Base-by-base conservation (phyloP, 1,140 invertebrate genomes). In the Helicoverpa armigera region DNA sequence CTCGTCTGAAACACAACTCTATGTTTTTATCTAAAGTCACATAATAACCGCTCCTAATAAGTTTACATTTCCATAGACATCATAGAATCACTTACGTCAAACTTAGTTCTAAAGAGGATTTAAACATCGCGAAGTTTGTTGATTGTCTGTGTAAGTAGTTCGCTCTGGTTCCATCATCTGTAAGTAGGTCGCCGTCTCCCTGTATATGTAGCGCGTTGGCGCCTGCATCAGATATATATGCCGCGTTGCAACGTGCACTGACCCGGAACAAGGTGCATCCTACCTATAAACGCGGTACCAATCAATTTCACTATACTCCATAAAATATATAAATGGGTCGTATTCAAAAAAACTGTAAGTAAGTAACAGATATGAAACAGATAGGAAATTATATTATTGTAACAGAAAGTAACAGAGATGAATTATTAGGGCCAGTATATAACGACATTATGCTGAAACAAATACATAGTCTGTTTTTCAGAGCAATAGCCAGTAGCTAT, bases 71-170 rank as follows among this genome's bases (percentile, higher is more conserved):
- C 35, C 56, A 2, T 18, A 4, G 9, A 58, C 0, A 18, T 58
- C 10, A 58, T 18, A n/a, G 4, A 29, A 2, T 10, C 18, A 3
- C 9, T 16, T 60, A 60, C 9, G 23, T n/a, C 4, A n/a, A n/a
- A 13, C 13, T 2, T 14, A 14, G 31, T 65, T 11, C 43, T 7
- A 43, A 35, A 43, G 23, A 63, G 1, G 35, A 14, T 43, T 13
- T 35, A 29, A 35, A 31, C 2, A 1, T 43, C 3, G 61, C 23
- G n/a, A 12, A 23, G 12, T 60, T 29, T 16, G 4, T 63, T 63
- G 61, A 16, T 53, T 23, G 53, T 12, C 31, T 9, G 53, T 70
- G 50, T 53, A 56, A 58, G 70, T 73, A 16, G 70, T 73, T 70
- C 35, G 67, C 12, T 14, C 23, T 53, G 29, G 53, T 56, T 53